A percentile compares a stretch with the other conserved stretches of the same genome.
phyloP scores from a whole-genome alignment of 1,140 invertebrate species.

The Drosophila guanche region DNA sequence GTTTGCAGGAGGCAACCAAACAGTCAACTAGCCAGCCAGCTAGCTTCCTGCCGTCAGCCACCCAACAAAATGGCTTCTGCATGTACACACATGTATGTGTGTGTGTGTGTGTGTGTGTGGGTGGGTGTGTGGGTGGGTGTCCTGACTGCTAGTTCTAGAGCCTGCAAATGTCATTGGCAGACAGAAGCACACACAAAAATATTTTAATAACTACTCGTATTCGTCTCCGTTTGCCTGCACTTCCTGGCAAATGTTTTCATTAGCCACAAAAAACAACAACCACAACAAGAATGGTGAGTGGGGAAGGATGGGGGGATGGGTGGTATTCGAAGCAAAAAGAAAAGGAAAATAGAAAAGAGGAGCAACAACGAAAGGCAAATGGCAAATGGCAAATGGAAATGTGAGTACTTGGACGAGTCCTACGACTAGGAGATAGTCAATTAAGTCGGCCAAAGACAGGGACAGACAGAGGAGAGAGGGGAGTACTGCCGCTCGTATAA shows the following conservation, averaged over 20 bases:
- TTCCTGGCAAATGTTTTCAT: slow-evolving; percentile 70
- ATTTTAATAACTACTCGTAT: slow-evolving; percentile 75
- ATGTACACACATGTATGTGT: background rate
- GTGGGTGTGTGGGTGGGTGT: slow-evolving; percentile 16
- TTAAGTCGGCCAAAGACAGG: no score
- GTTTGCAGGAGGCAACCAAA: background rate
- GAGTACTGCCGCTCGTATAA: no score
- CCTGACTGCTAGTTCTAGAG: slow-evolving; percentile 39
- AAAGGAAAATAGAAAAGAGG: slow-evolving; percentile 4
- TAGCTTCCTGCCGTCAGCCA: background rate
- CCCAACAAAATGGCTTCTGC: slow-evolving; percentile 51
- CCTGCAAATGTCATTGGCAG: slow-evolving; percentile 64
- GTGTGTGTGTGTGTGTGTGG: slow-evolving; percentile 10
- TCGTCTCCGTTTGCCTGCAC: slow-evolving; percentile 39
- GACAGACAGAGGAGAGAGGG: no score
- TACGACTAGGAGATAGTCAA: no score
- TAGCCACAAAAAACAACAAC: slow-evolving; percentile 54
- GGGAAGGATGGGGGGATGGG: background rate
- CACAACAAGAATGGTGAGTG: slow-evolving; percentile 14
- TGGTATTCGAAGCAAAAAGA: slow-evolving; percentile 3
- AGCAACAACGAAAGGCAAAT: no score
- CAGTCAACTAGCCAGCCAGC: slow-evolving; percentile 1
- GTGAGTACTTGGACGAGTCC: no score
- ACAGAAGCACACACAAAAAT: slow-evolving; percentile 60
- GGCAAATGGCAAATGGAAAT: no score